These are phyloP conservation scores for Dasysyrphus albostriatus DNA, from an alignment of 2,888 invertebrate species.

Conservation along the genomic window DNA sequence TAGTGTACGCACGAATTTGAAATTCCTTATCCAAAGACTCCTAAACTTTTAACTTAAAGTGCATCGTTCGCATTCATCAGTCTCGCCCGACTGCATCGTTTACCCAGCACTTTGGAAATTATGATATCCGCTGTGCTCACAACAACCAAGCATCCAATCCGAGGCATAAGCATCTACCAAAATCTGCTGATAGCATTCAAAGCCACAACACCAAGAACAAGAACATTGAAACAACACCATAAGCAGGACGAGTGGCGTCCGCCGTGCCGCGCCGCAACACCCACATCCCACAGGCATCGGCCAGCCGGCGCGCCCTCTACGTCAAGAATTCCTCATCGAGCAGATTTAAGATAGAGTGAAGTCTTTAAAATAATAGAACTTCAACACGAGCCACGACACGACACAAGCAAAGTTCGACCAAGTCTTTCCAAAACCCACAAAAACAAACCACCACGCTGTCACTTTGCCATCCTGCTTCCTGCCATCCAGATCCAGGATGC, in stretches of 20 bases:
- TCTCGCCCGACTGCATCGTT: slow-evolving; percentile 26
- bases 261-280: neutral
- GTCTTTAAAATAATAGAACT: slow-evolving; percentile 52
- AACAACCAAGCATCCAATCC: slow-evolving; percentile 42
- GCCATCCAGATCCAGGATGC: slow-evolving; percentile 17
- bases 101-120: slow-evolving; percentile 48
- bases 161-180: slow-evolving; percentile 44
- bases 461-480: slow-evolving; percentile 20
- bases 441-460: slow-evolving; percentile 38
- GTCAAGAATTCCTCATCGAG: slow-evolving; percentile 11
- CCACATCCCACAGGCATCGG: neutral
- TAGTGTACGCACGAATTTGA: neutral
- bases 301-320: neutral
- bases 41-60: slow-evolving; percentile 4
- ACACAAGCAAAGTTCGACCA: slow-evolving; percentile 34
- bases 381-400: slow-evolving; percentile 13
- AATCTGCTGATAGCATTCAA: slow-evolving; percentile 59
- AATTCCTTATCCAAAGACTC: slow-evolving; percentile 24
- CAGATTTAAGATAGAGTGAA: slow-evolving; percentile 25
- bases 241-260: neutral
- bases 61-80: slow-evolving; percentile 36
- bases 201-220: slow-evolving; percentile 32
- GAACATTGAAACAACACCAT: slow-evolving; percentile 4
- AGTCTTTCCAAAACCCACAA: slow-evolving; percentile 11
- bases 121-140: slow-evolving; percentile 48